These are phyloP conservation scores for Mormyrus lacerda DNA, from an alignment of 2,113 vertebrate genomes.

Conservation along the genomic window DNA sequence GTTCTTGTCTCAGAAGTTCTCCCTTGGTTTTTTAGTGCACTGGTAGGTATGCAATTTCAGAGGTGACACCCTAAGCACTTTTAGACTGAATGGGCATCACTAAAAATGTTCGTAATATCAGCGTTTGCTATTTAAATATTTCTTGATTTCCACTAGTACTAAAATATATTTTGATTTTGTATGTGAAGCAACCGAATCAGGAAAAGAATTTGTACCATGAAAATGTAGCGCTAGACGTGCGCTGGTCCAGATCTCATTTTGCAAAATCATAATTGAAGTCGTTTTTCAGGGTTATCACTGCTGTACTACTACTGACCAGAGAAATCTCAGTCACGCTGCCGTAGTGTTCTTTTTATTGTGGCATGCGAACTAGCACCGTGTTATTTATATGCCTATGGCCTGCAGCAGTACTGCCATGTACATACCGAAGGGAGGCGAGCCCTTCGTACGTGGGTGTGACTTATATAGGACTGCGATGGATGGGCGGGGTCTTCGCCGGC, in stretches of 20 bases:
- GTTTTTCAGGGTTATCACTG: not conserved
- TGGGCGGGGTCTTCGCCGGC: not conserved
- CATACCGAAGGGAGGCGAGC: conserved; percentile 10
- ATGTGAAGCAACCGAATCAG: not conserved
- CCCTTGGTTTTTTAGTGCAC: not conserved
- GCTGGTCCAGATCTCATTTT: not conserved
- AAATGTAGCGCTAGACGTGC: not conserved
- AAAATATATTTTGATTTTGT: not conserved
- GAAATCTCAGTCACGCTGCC: not conserved
- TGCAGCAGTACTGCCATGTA: not conserved
- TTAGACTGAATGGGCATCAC: not conserved
- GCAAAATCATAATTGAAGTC: not conserved
- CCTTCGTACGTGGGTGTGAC: conserved; percentile 14
- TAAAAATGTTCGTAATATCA: not conserved
- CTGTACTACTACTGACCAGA: not conserved
- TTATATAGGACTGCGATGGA: conserved; percentile 1
- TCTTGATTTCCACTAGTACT: not conserved
- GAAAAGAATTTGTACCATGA: not conserved
- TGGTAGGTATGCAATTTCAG: not conserved
- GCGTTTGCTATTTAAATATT: not conserved
- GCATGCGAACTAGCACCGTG: not conserved
- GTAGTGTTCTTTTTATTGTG: not conserved
- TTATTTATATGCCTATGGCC: conserved; percentile 19
- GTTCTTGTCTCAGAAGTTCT: not conserved
- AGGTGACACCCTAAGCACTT: not conserved